A percentile compares a stretch with the other conserved stretches of the same genome.
phyloP scores from a whole-genome alignment of 2,797 vertebrate genomes.

The Danio aesculapii region DNA sequence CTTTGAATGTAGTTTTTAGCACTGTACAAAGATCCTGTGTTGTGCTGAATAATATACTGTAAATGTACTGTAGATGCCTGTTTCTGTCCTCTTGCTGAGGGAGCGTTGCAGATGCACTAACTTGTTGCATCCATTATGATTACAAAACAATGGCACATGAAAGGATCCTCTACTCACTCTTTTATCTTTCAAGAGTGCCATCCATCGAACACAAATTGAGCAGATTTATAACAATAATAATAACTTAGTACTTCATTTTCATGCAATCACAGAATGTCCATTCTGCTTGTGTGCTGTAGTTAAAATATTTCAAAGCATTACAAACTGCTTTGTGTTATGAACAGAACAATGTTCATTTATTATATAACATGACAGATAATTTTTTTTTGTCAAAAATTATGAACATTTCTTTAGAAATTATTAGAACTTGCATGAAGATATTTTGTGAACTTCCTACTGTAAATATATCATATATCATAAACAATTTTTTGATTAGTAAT shows the following conservation, averaged over 20 bases:
- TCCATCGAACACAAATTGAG: not conserved
- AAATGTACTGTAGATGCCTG: not conserved
- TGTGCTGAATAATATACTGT: not conserved
- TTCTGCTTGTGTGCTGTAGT: too few species aligned
- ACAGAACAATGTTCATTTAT: not conserved
- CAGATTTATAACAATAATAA: not conserved
- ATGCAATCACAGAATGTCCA: not conserved
- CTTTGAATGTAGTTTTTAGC: slow-evolving; percentile 4
- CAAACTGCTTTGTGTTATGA: not conserved
- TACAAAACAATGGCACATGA: slow-evolving; percentile 21
- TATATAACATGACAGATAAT: too few species aligned
- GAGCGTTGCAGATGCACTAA: not conserved
- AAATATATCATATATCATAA: too few species aligned
- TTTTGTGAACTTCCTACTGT: too few species aligned
- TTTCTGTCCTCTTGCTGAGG: not conserved
- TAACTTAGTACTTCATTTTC: not conserved
- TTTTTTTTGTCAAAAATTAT: too few species aligned
- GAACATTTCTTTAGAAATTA: too few species aligned
- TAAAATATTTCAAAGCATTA: too few species aligned
- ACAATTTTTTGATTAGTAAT: too few species aligned
- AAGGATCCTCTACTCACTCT: not conserved
- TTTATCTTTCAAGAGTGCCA: not conserved
- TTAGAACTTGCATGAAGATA: too few species aligned
- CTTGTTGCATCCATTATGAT: slow-evolving; percentile 9
- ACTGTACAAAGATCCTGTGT: slow-evolving; percentile 1